These are phyloP conservation scores for Jordanella pulchra DNA, from an alignment of 2,797 vertebrate genomes.

Conservation along the genomic window DNA sequence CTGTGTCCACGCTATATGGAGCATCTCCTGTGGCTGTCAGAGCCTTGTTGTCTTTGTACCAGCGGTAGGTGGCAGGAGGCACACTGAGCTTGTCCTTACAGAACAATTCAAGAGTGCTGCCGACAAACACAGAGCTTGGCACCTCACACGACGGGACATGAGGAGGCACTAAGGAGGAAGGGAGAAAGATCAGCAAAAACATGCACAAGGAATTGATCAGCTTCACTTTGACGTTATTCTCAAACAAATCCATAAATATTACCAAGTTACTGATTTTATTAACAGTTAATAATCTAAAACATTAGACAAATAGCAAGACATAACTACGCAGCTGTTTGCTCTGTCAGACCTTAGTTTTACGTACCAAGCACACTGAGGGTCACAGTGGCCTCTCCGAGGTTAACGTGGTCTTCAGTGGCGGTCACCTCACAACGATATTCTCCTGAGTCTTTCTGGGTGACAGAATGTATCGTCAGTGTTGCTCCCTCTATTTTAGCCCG, in stretches of 20 bases:
- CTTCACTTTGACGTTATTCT: neutral
- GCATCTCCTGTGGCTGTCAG: slow-evolving; percentile 74
- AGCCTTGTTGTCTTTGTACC: slow-evolving; percentile 90
- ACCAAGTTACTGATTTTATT: neutral
- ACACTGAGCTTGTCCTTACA: slow-evolving; percentile 90
- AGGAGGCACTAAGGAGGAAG: slow-evolving; percentile 82
- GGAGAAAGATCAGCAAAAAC: neutral
- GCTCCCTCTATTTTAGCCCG: slow-evolving; percentile 88
- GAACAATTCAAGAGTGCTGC: slow-evolving; percentile 85
- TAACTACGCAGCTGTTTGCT: neutral
- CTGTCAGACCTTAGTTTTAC: neutral
- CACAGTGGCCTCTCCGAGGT: slow-evolving; percentile 85
- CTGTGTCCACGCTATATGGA: slow-evolving; percentile 83
- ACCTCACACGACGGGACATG: slow-evolving; percentile 86
- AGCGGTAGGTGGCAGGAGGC: slow-evolving; percentile 88
- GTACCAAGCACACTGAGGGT: slow-evolving; percentile 87
- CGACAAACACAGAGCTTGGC: slow-evolving; percentile 85
- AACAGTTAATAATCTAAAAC: neutral
- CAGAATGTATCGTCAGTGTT: slow-evolving; percentile 87
- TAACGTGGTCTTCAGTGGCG: slow-evolving; percentile 82
- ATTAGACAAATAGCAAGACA: neutral
- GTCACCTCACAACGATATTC: slow-evolving; percentile 94
- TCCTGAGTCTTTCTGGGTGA: slow-evolving; percentile 90
- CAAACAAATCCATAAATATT: neutral
- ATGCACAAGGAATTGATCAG: neutral